These are phyloP conservation scores for Delphinus delphis DNA, from an alignment of 2,113 vertebrate species.

Conservation along the genomic window DNA sequence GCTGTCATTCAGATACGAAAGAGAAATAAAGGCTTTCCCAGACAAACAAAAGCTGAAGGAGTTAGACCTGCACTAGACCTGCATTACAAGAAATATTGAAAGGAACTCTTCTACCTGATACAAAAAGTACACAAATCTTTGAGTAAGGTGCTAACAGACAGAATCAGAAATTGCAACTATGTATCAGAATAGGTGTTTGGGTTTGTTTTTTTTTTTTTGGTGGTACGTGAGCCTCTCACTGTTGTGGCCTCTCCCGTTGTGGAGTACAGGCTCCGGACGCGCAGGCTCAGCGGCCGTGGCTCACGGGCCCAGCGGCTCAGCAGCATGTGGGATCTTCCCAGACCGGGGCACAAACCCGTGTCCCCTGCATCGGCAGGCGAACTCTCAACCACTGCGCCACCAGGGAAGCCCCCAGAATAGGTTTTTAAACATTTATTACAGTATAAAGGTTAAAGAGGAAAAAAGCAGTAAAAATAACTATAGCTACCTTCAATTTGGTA, in stretches of 20 bases:
- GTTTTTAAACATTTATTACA: neutral
- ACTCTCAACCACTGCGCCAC: too few species aligned
- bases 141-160: neutral
- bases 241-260: too few species aligned
- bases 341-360: too few species aligned
- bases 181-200: neutral
- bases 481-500: neutral
- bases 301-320: fast-evolving
- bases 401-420: neutral
- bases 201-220: too few species aligned
- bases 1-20: neutral
- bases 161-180: neutral
- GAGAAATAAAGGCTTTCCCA: neutral
- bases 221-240: fast-evolving
- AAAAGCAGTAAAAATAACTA: neutral
- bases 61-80: neutral
- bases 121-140: neutral
- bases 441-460: neutral
- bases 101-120: neutral
- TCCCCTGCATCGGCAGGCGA: too few species aligned
- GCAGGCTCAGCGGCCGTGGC: too few species aligned
- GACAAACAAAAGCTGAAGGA: neutral
- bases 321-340: too few species aligned
- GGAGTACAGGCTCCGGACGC: too few species aligned
- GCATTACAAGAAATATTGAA: neutral